Conservation (phyloP, 2,113 vertebrate genomes). For the Psophia crepitans region DNA sequence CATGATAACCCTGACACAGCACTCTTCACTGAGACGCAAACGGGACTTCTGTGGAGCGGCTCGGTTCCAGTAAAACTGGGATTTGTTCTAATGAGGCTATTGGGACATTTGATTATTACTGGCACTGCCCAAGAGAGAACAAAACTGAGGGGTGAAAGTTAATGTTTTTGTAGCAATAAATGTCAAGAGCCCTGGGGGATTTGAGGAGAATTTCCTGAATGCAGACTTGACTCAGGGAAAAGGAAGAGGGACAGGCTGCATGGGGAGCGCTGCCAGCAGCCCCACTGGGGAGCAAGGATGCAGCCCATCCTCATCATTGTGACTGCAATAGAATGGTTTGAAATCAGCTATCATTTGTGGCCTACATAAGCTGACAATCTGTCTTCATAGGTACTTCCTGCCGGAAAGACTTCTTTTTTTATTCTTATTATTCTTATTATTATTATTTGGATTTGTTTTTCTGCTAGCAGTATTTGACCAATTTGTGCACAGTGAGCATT, state of each 20-base stretch:
- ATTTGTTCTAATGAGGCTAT: neutral
- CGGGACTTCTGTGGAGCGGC: neutral
- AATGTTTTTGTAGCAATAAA: neutral
- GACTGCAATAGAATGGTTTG: neutral
- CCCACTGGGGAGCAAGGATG: neutral
- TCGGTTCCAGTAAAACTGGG: neutral
- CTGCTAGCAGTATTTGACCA: neutral
- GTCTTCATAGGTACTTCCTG: neutral
- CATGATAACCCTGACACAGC: neutral
- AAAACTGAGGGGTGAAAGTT: neutral
- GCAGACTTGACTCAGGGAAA: neutral
- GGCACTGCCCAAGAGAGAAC: neutral
- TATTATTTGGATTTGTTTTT: neutral
- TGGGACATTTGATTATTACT: neutral
- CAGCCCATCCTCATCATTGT: neutral
- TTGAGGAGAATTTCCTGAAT: neutral
- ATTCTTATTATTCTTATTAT: neutral
- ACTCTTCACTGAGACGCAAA: neutral
- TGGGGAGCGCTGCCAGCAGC: neutral
- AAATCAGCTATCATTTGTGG: neutral
- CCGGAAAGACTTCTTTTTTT: neutral
- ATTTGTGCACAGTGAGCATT: slow-evolving; percentile 12
- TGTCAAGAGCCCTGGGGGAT: neutral
- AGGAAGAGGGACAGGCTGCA: neutral
- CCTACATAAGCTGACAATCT: neutral